Base-by-base conservation (phyloP, 2,113 vertebrate species). In the Epinephelus cyanopodus region DNA sequence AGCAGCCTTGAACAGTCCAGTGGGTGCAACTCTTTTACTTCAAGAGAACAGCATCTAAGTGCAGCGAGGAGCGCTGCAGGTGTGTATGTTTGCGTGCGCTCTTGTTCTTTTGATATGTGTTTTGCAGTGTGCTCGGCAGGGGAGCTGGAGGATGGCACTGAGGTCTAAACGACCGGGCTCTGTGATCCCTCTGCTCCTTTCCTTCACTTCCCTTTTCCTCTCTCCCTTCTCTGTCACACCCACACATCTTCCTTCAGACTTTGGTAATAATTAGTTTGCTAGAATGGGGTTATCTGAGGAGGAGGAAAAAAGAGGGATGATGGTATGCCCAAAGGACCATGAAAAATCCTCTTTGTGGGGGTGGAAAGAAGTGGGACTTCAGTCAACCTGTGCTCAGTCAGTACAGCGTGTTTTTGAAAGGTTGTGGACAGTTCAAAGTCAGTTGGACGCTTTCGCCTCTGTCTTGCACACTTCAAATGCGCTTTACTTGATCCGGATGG, bases 211-310 rank as follows among this genome's bases (percentile, higher is more conserved):
- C 47, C 50, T 23, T 9, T 18, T 45, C 60, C 70, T 75, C 74
- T 56, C 48, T 39, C 54, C 27, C 21, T 45, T 75, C 65, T 69
- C 83, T 82, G 78, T 70, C 79, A 83, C 72, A 81, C 89, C 69
- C 65, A 70, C 90, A 86, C 72, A 67, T 83, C 79, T 84, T 90
- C 74, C 53, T 77, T 73, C 39, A 76, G 83, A 83, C 74, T 83
- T 82, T 73, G 82, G 77, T 83, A 87, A 90, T 93, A 91, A 93
- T 93, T 90, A 87, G 81, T 90, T 89, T 87, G 77, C 79, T 63
- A 39, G 83, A 86, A 88, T 82, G 66, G 73, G 73, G 70, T 89
- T 89, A 90, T 90, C 67, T 83, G 70, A 85, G 71, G 77, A 87
- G 81, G 73, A 68, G 68, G 33, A 48, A 75, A 81, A 78, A 85